Base-by-base conservation (phyloP, 2,113 vertebrate species). In the Mugil cephalus region DNA sequence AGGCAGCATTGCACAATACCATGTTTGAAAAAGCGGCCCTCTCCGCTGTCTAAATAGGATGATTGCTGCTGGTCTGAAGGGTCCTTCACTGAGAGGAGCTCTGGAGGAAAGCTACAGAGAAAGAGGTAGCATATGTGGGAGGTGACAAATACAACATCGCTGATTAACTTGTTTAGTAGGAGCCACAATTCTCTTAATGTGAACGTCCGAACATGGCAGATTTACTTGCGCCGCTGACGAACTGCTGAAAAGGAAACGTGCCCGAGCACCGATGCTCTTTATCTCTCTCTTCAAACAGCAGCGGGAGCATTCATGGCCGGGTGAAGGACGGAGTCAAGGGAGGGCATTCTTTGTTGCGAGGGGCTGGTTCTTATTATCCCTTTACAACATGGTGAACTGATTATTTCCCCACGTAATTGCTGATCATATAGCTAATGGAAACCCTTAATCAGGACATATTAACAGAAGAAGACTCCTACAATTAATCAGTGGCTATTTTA, bases 1-100 rank as follows among this genome's bases (percentile, higher is more conserved):
- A 64, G 82, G 78, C 83, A 53, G 38, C 55, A 82, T 86, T 86
- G 83, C 62, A 89, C 85, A 82, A 89, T 80, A 48, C 21, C 48
- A 4, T 54, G 51, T 78, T 84, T 83, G 34, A 71, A 73, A 82
- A 71, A 79, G 62, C 69, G 52, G 74, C 61, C 60, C 88, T 90
- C 86, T 88, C 68, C 80, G 74, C 85, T 84, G 88, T 91, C 83
- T 88, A 88, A 93, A 91, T 86, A 87, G 89, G 85, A 92, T 92
- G 91, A 92, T 93, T 92, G 86, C 81, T 78, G 87, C 61, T 59
- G 84, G 71, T 85, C 85, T 91, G 87, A 91, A 93, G 90, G 82
- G 92, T 91, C 81, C 91, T 93, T 88, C 79, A 92, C 70, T n/a
- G 51, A 86, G 77, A 79, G 79, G 79, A 82, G 82, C 68, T 79